phyloP scores from a whole-genome alignment of 2,797 vertebrate genomes.

The Glyptemys insculpta region DNA sequence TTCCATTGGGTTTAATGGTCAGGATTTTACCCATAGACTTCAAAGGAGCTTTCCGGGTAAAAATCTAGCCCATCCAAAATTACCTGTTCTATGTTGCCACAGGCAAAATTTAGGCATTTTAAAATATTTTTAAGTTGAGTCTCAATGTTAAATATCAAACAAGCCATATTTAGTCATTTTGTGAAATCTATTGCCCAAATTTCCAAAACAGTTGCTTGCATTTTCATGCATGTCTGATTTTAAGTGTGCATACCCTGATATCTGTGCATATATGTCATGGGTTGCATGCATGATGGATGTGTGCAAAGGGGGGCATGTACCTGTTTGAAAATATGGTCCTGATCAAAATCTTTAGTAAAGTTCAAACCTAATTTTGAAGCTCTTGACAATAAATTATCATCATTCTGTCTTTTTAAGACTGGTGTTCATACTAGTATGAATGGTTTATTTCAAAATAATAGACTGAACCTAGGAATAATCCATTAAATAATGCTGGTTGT shows the following conservation, averaged over 20 bases:
- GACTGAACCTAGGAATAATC: neutral
- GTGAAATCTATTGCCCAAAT: neutral
- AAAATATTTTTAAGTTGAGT: neutral
- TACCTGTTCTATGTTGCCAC: neutral
- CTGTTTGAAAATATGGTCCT: neutral
- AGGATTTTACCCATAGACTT: neutral
- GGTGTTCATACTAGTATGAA: neutral
- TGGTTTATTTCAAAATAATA: neutral
- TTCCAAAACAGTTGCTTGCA: no score
- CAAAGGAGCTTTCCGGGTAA: neutral
- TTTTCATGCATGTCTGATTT: no score
- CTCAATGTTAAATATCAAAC: neutral
- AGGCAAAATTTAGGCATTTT: neutral
- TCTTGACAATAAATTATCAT: neutral
- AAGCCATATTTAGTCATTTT: neutral
- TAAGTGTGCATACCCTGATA: neutral
- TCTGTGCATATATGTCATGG: neutral
- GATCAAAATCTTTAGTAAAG: neutral
- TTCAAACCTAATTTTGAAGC: neutral
- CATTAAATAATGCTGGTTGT: neutral
- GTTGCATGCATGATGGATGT: neutral
- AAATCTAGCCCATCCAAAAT: neutral
- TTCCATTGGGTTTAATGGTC: no score
- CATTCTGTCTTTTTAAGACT: neutral
- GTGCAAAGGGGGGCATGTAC: rapidly evolving